Conservation (phyloP, 2,113 vertebrate species). For the Clupea harengus region DNA sequence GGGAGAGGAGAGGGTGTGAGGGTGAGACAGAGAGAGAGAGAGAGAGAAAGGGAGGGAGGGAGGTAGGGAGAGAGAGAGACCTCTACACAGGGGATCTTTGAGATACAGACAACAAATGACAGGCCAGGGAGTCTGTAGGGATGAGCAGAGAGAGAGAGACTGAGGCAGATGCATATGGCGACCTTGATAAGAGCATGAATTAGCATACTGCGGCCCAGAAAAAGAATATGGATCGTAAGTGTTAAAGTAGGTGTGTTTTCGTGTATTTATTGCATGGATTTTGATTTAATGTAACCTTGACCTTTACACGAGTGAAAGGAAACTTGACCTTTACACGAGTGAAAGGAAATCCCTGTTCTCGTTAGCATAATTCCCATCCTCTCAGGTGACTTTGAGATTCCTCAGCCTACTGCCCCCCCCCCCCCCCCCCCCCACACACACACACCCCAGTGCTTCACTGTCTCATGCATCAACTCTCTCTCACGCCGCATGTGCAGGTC, state of each 20-base stretch:
- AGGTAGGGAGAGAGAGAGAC: neutral
- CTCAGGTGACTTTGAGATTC: neutral
- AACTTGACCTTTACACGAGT: neutral
- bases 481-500: conserved; percentile 74
- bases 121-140: neutral
- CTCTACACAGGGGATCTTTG: neutral
- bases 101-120: neutral
- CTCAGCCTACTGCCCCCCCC: no score
- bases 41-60: neutral
- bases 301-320: neutral
- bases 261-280: neutral
- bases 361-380: neutral
- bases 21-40: neutral
- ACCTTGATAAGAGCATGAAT: neutral
- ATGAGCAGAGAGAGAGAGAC: neutral
- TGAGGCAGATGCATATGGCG: neutral
- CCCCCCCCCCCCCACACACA: no score
- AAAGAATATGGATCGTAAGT: neutral
- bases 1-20: no score
- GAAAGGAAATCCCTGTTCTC: neutral
- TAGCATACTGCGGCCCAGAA: neutral
- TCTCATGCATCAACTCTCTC: neutral
- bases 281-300: neutral
- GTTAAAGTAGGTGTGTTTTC: neutral
- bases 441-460: no score